Base-by-base conservation (phyloP, 2,888 invertebrate species). In the Cephus pygmeus region DNA sequence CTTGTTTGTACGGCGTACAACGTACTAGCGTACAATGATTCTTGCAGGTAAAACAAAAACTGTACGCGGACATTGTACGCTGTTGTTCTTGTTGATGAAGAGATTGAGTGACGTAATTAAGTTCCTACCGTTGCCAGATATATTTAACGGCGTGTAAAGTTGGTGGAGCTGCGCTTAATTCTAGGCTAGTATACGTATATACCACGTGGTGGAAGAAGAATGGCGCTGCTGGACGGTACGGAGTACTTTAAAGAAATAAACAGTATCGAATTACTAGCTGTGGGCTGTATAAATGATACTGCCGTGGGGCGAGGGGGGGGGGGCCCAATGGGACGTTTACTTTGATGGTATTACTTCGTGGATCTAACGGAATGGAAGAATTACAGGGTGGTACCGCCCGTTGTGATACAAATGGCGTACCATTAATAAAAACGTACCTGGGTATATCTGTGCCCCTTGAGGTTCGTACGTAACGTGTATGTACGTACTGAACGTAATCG, bases 241-340 rank as follows among this genome's bases (percentile, higher is more conserved):
- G 56, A 56, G 56, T 56, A 23, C 23, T 56, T 56, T 23, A 56
- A 77, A 75, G 75, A 69, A 75, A 77, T 77, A 77, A 77, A 77
- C 77, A 77, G 56, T 77, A 75, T 77, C 77, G 77, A 77, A 75
- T 77, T 77, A 77, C 77, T 69, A 69, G 75, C 75, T 34, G 73
- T 77, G 76, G 76, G 68, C 69, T 74, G 68, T 77, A 73, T 69
- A 74, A 74, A 73, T 73, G 56, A 56, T 23, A 56, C 56, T 56
- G 56, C 23, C 23, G 6, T 23, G 23, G 9, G 23, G 56, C 31
- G 12, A 4, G 71, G 33, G 71, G 30, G n/a, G n/a, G n/a, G 12
- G 31, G 71, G 3, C 31, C 31, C 71, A 71, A 71, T 71, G 23
- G 71, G 33, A 33, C 71, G 71, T 31, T 34, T 31, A 34, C 71